Percentiles rank a stretch among this genome's conserved stretches.
Conservation (phyloP, 2,888 invertebrate species). For the Brachynemurus nebulosus region DNA sequence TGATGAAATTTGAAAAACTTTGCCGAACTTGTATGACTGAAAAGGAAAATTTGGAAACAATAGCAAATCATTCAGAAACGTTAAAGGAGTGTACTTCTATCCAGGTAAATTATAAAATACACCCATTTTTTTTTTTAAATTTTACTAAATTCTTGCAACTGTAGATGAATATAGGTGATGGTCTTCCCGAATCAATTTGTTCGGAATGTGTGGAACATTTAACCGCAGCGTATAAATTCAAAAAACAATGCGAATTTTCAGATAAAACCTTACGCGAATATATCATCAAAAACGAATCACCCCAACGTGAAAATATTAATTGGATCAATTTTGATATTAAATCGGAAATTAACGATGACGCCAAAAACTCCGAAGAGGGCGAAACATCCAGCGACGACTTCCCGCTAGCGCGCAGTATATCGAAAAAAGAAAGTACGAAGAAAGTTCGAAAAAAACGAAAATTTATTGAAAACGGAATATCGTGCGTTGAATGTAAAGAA, state of each 20-base stretch:
- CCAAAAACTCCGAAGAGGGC: not conserved
- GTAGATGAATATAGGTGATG: conserved; percentile 21
- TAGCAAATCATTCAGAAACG: conserved; percentile 18
- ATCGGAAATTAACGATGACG: not conserved
- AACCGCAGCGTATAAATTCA: conserved; percentile 22
- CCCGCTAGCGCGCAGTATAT: no score
- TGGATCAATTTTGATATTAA: not conserved
- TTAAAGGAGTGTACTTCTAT: not conserved
- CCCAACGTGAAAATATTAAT: not conserved
- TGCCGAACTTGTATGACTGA: conserved; percentile 36
- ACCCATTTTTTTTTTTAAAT: not conserved
- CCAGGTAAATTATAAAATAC: not conserved
- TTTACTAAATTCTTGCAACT: conserved; percentile 10
- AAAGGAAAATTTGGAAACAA: conserved; percentile 28
- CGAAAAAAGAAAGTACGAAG: conserved; percentile 20
- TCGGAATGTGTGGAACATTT: conserved; percentile 22
- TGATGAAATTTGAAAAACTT: conserved; percentile 23
- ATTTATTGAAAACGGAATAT: not conserved
- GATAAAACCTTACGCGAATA: conserved; percentile 18
- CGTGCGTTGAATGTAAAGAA: conserved; percentile 4
- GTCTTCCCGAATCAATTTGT: conserved; percentile 23
- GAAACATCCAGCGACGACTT: not conserved
- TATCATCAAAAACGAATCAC: not conserved
- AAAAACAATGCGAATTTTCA: conserved; percentile 23
- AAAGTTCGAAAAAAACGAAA: not conserved